Base-by-base conservation (phyloP, 1,140 invertebrate species). In the Lasioglossum baleicum region DNA sequence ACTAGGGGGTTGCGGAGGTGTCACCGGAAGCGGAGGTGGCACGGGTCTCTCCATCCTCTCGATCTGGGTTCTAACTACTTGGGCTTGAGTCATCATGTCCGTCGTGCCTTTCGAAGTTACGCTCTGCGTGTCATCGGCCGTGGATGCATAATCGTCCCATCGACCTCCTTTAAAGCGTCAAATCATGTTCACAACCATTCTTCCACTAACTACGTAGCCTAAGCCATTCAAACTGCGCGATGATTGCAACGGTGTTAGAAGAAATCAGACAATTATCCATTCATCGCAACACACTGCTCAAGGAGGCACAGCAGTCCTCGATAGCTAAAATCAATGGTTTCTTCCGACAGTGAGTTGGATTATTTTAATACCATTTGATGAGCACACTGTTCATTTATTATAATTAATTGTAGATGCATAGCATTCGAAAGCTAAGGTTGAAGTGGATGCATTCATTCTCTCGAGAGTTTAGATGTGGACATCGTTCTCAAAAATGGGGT, bases 1-100 rank as follows among this genome's bases (percentile, higher is more conserved):
- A 89, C 92, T 93, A 0, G 94, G 94, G 0, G 95, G 94, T 15
- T 95, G 95, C 2, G 95, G 95, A 0, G 95, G 95, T 2, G 96
- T 94, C 10, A 94, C 94, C 0, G 96, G 96, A 0, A 96, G 96
- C 6, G 96, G 96, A 0, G 97, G 95, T 7, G 96, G 95, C 31
- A 94, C 92, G 8, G 95, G 95, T 7, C 92, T 90, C 81, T 93
- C 92, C 93, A 94, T 94, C 76, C 94, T 90, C 74, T 94, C 94
- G 60, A 93, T 93, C 78, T 93, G 92, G 7, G 91, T 92, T 72
- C 91, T 92, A 10, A 93, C 92, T 8, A 93, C 92, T 73, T 93
- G 92, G n/a, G 92, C 92, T 82, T 93, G 92, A n/a, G 92, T 93
- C 92, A 93, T 93, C 92, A 93, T 92, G 35, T 93, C 92, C 2